Base-by-base conservation (phyloP, 37 sponge, comb jelly and placozoan species). In the Halisarca cf. caerulea region DNA sequence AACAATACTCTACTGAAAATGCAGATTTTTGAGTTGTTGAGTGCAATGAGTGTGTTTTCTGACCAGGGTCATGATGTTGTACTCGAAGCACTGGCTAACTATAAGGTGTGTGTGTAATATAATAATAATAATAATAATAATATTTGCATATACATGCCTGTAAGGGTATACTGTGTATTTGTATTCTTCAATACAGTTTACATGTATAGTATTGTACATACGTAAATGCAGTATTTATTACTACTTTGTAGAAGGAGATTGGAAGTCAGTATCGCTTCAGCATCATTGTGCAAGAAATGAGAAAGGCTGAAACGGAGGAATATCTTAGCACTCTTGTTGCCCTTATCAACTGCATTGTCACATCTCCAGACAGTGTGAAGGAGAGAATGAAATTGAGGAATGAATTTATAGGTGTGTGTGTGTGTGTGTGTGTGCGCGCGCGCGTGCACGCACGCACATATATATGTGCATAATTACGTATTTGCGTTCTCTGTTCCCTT, bases 1-100 rank as follows among this genome's bases (percentile, higher is more conserved):
- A 91, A 91, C 81, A 97, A 95, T 78, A 83, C 78, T 0, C 84
- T 97, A 27, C 83, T 97, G 40, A 97, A 97, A 80, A 89, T 86
- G 24, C 98, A 97, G 80, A 85, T 97, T 2, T 90, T 93, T 66
- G 90, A 97, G 81, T 79, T 97, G 81, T 86, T 97, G 37, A 91
- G 92, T 87, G 95, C 93, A 0, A 80, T 97, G 66, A 93, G 93
- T 62, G 59, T 95, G 55, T 95, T 92, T 73, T 92, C 95, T 42
- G 80, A 86, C 35, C 85, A 89, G 23, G 98, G 98, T 15, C 90
- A 95, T 59, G 59, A 74, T 6, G 75, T 90, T 3, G 93, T 89
- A 0, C 34, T 95, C 58, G 89, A 92, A 33, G 88, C 95, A 15
- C 87, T 97, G 33, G 55, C 86, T 3, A 74, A 89, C 28, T 91